These are phyloP conservation scores for Prorops nasuta DNA, from an alignment of 1,140 invertebrate species.

Conservation along the genomic window DNA sequence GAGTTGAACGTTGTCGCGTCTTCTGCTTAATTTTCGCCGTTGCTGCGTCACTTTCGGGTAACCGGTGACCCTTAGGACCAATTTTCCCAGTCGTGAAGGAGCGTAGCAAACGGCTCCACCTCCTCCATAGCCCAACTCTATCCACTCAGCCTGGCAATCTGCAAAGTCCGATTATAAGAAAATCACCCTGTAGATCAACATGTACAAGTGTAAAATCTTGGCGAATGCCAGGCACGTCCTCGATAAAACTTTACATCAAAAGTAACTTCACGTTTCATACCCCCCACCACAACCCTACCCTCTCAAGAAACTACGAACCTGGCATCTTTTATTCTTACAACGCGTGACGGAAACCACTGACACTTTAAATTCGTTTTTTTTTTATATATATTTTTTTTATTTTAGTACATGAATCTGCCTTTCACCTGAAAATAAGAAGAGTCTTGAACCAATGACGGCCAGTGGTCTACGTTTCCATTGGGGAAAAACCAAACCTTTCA, in stretches of 20 bases:
- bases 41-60: slow-evolving; percentile 45
- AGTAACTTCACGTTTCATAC: too few relatives aligned
- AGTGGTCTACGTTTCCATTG: slow-evolving; percentile 65
- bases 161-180: slow-evolving; percentile 44
- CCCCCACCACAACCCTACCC: too few relatives aligned
- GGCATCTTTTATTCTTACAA: too few relatives aligned
- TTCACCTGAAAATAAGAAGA: slow-evolving; percentile 63
- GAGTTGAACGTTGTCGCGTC: slow-evolving; percentile 12
- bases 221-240: too few relatives aligned
- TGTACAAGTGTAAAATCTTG: too few relatives aligned
- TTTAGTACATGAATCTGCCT: too few relatives aligned
- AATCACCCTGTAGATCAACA: too few relatives aligned
- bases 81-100: slow-evolving; percentile 52
- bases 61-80: slow-evolving; percentile 53
- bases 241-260: too few relatives aligned
- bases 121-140: slow-evolving; percentile 45
- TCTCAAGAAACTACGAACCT: too few relatives aligned
- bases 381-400: too few relatives aligned
- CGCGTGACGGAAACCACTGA: too few relatives aligned
- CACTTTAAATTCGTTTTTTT: too few relatives aligned
- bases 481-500: slow-evolving; percentile 69
- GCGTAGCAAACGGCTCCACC: slow-evolving; percentile 48
- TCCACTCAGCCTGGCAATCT: slow-evolving; percentile 49
- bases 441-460: slow-evolving; percentile 62
- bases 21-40: slow-evolving; percentile 22